Percentiles rank a stretch among this genome's conserved stretches.
phyloP scores from a whole-genome alignment of 37 sponge, comb jelly and placozoan genomes.

The Geodia barretti region DNA sequence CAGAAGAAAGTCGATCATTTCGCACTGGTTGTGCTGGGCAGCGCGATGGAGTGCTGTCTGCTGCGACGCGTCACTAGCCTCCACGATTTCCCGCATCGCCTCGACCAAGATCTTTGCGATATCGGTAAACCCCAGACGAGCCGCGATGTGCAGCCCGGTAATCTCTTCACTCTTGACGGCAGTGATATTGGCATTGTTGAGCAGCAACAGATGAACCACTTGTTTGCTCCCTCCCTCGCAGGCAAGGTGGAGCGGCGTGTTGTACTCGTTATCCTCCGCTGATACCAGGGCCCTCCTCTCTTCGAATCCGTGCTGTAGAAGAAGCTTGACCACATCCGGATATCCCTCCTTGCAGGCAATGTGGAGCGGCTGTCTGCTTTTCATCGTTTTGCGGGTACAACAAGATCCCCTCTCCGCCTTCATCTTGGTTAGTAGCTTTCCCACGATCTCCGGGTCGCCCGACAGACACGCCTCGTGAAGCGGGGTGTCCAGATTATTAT shows the following conservation, averaged over 20 bases:
- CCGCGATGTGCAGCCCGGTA: conserved; percentile 86
- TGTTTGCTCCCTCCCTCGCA: conserved; percentile 79
- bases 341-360: conserved; percentile 76
- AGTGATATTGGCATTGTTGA: conserved; percentile 41
- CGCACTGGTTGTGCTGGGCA: conserved; percentile 65
- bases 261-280: conserved; percentile 58
- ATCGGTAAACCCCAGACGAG: conserved; percentile 64
- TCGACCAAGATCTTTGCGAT: conserved; percentile 66
- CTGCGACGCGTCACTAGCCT: conserved; percentile 35
- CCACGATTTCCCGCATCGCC: conserved; percentile 18
- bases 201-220: conserved; percentile 58
- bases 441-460: conserved; percentile 65
- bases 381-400: not conserved
- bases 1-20: conserved; percentile 84
- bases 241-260: conserved; percentile 82
- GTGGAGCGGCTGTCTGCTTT: conserved; percentile 62
- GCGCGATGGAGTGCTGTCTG: conserved; percentile 88
- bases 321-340: conserved; percentile 65
- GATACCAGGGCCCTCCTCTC: conserved; percentile 12
- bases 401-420: not conserved
- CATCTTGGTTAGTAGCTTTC: conserved; percentile 44
- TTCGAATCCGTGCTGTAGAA: conserved; percentile 32
- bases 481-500: conserved; percentile 75
- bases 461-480: conserved; percentile 81
- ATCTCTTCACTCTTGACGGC: conserved; percentile 51